Percentiles rank a stretch among this genome's conserved stretches.
These are phyloP conservation scores for Zaprionus tsacasi DNA, from an alignment of 1,140 invertebrate species.

Conservation along the genomic window DNA sequence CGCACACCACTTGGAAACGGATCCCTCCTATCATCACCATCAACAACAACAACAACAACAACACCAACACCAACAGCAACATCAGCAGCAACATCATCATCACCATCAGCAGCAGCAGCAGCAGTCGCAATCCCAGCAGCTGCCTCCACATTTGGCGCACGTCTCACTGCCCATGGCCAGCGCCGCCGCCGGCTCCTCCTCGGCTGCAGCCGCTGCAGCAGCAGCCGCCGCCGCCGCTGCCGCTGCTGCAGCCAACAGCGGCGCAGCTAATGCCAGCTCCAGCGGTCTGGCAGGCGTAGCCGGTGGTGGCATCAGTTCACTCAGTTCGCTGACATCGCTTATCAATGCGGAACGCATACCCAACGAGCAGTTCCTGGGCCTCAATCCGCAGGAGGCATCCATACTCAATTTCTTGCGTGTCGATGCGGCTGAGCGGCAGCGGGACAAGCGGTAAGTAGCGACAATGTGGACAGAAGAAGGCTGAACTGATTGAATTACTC, in stretches of 20 bases:
- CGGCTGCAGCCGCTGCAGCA: conserved; percentile 29
- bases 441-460: conserved; percentile 85
- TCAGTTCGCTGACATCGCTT: conserved; percentile 80
- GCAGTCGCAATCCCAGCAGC: conserved; percentile 49
- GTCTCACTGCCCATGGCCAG: conserved; percentile 44
- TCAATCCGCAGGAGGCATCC: conserved; percentile 86
- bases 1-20: conserved; percentile 81
- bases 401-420: conserved; percentile 87
- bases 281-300: conserved; percentile 19
- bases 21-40: conserved; percentile 82
- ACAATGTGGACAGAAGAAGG: too few species aligned
- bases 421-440: conserved; percentile 87
- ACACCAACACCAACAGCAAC: conserved; percentile 54
- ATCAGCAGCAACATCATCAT: conserved; percentile 47
- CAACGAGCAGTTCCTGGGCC: conserved; percentile 83
- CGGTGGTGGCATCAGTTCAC: conserved; percentile 67
- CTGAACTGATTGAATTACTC: too few species aligned
- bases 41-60: conserved; percentile 69
- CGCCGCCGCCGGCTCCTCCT: conserved; percentile 43
- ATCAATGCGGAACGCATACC: conserved; percentile 83
- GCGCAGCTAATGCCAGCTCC: conserved; percentile 13
- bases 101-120: conserved; percentile 44
- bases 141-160: conserved; percentile 45
- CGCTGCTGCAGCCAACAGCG: too few species aligned
- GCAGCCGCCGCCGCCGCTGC: conserved; percentile 21